Base-by-base conservation (phyloP, 2,888 invertebrate species). In the Erpobdella octoculata region DNA sequence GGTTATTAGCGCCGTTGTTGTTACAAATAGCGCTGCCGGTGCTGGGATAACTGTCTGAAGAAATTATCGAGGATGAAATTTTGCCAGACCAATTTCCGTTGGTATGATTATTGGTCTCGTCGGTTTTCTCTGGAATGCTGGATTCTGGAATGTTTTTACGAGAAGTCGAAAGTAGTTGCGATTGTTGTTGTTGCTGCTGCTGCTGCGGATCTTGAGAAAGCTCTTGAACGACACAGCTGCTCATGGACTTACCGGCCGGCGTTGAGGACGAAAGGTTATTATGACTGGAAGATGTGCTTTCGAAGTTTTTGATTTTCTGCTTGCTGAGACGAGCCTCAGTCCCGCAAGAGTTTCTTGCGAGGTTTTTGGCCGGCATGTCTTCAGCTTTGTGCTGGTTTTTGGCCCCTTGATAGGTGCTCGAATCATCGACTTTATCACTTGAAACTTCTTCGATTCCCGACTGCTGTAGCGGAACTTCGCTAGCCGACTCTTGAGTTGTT, bases 171-270 rank as follows among this genome's bases (percentile, higher is more conserved):
- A n/a, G n/a, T n/a, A n/a, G 72, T 35, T 8, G 74, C 71, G 37
- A 71, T 35, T 53, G 69, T 73, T 71, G 70, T 64, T 18, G 69
- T 59, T 59, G 59, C 25, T 15, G 59, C 12, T 59, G 59, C 21
- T 59, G 59, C 18, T 59, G 59, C 12, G 12, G 59, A 66, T 48
- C 21, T 58, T 61, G 35, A 46, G 41, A 31, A n/a, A 18, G 21
- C 33, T 62, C 28, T 21, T 37, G 38, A 67, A 28, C 53, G 28
- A 28, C 6, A 53, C 53, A 53, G 15, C 21, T 28, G 53, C 28
- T 53, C 8, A 21, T 53, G 12, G 46, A 25, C 53, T 53, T 53
- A 6, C 21, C 1, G 6, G 18, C 53, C 1, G n/a, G 5, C 21
- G 4, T 53, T 8, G 53, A 53, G 53, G 53, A 53, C 28, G 28